These are phyloP conservation scores for Xiphophorus birchmanni DNA, from an alignment of 2,797 vertebrate species.

Conservation along the genomic window DNA sequence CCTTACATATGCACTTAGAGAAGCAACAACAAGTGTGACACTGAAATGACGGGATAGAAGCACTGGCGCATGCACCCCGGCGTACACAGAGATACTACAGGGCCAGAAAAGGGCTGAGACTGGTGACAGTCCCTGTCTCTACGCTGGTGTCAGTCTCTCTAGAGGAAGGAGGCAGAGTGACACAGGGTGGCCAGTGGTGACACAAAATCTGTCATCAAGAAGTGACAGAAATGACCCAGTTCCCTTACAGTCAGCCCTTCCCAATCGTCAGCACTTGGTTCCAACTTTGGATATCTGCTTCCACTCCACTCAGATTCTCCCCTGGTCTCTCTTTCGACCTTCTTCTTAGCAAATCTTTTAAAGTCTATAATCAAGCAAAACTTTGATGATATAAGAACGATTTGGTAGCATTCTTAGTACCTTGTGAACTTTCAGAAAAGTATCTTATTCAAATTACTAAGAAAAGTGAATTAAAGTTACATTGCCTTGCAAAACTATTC, in stretches of 20 bases:
- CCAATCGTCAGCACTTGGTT: constrained; percentile 9
- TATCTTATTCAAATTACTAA: neutral
- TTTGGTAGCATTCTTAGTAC: neutral
- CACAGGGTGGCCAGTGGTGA: constrained; percentile 56
- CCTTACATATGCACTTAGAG: constrained; percentile 21
- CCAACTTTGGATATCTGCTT: constrained; percentile 16
- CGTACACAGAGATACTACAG: constrained; percentile 16
- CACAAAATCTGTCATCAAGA: constrained; percentile 68
- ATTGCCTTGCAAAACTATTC: neutral
- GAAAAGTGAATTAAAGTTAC: neutral
- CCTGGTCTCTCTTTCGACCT: neutral
- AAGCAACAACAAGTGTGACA: constrained; percentile 39
- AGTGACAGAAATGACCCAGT: constrained; percentile 69
- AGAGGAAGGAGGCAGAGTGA: constrained; percentile 61
- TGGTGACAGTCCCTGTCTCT: constrained; percentile 64
- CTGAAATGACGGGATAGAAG: constrained; percentile 43
- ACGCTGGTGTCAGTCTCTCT: constrained; percentile 66
- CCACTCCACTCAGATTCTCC: constrained; percentile 8
- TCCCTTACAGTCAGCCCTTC: constrained; percentile 25
- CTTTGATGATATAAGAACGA: neutral
- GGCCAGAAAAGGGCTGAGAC: constrained; percentile 32
- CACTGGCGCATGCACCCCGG: constrained; percentile 18
- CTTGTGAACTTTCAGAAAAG: neutral
- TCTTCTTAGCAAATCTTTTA: neutral
- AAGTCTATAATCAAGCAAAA: constrained; percentile 2